Evolutionary conservation across 2,113 vertebrate species (phyloP).

Genomic region (Amblyopsis rosae): DNA sequence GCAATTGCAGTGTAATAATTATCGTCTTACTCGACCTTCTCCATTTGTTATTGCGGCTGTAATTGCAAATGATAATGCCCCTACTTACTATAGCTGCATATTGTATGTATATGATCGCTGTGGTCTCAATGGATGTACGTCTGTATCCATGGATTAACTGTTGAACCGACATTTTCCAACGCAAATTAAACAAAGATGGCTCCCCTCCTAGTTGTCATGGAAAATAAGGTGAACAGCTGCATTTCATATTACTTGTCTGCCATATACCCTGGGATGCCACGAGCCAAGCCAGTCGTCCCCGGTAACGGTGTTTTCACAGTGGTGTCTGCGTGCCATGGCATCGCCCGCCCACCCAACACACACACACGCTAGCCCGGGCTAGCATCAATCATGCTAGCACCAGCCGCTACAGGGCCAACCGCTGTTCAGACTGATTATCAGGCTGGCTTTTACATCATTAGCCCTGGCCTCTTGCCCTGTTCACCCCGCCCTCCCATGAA

Average conservation of each 20-base stretch:
- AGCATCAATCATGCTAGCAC: conserved; percentile 72
- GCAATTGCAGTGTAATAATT: no score
- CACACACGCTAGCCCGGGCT: conserved; percentile 28
- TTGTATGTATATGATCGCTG: no score
- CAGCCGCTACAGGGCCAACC: conserved; percentile 65
- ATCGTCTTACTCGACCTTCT: no score
- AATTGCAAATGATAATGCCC: no score
- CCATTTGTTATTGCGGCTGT: no score
- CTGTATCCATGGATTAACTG: no score
- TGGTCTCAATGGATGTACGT: no score
- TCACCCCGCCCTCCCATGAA: conserved; percentile 31
- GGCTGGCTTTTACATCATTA: conserved; percentile 72
- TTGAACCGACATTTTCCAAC: no score
- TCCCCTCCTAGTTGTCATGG: no score
- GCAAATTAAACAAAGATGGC: no score
- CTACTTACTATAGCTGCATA: no score
- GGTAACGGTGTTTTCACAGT: conserved; percentile 76
- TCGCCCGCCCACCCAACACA: conserved; percentile 15
- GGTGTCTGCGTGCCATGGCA: conserved; percentile 61
- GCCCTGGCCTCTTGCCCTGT: conserved; percentile 43
- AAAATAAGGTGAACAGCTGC: background rate
- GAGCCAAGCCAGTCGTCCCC: conserved; percentile 57
- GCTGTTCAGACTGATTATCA: conserved; percentile 71
- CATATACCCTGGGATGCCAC: conserved; percentile 53
- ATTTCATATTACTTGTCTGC: conserved; percentile 39